These are phyloP conservation scores for Synanthedon tipuliformis DNA, from an alignment of 2,888 invertebrate species.

Conservation along the genomic window DNA sequence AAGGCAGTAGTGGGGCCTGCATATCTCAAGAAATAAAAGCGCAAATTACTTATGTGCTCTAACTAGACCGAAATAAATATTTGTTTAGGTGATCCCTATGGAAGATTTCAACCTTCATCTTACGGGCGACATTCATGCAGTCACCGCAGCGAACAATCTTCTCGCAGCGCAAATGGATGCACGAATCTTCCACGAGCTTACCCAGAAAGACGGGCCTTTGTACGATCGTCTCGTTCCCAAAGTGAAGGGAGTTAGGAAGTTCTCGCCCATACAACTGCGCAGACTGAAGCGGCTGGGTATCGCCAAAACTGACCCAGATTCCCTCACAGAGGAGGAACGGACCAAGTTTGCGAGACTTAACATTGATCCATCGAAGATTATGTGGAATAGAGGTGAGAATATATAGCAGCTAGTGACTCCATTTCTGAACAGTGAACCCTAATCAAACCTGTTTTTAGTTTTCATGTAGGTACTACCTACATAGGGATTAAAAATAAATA, in stretches of 20 bases:
- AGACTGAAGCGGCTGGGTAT: constrained; percentile 83
- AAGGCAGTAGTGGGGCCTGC: no score
- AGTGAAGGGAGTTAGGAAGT: constrained; percentile 83
- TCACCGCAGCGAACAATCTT: constrained; percentile 97
- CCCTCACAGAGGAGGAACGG: constrained; percentile 83
- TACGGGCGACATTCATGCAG: constrained; percentile 98
- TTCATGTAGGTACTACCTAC: neutral
- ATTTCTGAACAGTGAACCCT: neutral
- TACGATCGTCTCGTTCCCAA: constrained; percentile 90
- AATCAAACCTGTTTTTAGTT: neutral
- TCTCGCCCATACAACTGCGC: constrained; percentile 88
- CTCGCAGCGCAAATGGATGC: constrained; percentile 98
- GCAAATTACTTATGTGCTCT: no score
- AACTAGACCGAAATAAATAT: no score
- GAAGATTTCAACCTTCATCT: constrained; percentile 99
- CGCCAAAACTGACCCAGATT: constrained; percentile 84
- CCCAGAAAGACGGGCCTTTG: constrained; percentile 87
- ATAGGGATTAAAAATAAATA: neutral
- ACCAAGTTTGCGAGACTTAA: constrained; percentile 85
- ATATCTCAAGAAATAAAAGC: no score
- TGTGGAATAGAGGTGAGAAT: constrained; percentile 89
- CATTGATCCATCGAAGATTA: constrained; percentile 89
- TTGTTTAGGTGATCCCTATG: constrained; percentile 91
- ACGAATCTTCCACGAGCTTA: constrained; percentile 95
- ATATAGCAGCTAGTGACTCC: neutral